Base-by-base conservation (phyloP, 1,140 invertebrate genomes). In the Dreissena polymorpha region DNA sequence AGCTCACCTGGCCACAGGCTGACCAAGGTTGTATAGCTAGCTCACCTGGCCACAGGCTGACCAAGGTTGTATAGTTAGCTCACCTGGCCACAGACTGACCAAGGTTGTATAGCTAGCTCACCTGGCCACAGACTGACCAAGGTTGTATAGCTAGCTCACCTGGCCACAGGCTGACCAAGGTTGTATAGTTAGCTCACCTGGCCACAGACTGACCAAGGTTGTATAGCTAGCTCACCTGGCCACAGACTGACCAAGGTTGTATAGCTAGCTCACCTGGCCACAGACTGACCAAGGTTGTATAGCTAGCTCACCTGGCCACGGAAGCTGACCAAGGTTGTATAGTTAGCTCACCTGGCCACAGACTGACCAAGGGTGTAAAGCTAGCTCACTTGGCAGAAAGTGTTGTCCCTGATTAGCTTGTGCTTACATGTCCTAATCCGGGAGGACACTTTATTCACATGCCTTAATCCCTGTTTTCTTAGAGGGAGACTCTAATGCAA, bases 1-100 rank as follows among this genome's bases (percentile, higher is more conserved):
- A 63, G 95, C 96, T 53, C 93, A 95, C 86, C 94, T 96, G 89
- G n/a, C n/a, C n/a, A n/a, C n/a, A n/a, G n/a, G n/a, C n/a, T n/a
- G n/a, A n/a, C n/a, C n/a, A n/a, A n/a, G n/a, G n/a, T n/a, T n/a
- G n/a, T n/a, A n/a, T n/a, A n/a, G n/a, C n/a, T 57, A 63, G 95
- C 96, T 53, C 93, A 95, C 86, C 94, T 96, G 89, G n/a, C n/a
- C n/a, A n/a, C n/a, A n/a, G n/a, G n/a, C n/a, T n/a, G n/a, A n/a
- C n/a, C n/a, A n/a, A n/a, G n/a, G n/a, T n/a, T n/a, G n/a, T n/a
- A n/a, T n/a, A n/a, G n/a, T n/a, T 91, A 93, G 93, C 23, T 25
- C 14, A 25, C 14, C 16, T 63, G 18, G 18, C 57, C 57, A n/a
- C 18, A 23, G 18, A 6, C 23, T 63, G 23, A 18, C 18, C 57